A percentile compares a stretch with the other conserved stretches of the same genome.
Conservation (phyloP, 2,797 vertebrate genomes). For the Coranthus polyacanthus region DNA sequence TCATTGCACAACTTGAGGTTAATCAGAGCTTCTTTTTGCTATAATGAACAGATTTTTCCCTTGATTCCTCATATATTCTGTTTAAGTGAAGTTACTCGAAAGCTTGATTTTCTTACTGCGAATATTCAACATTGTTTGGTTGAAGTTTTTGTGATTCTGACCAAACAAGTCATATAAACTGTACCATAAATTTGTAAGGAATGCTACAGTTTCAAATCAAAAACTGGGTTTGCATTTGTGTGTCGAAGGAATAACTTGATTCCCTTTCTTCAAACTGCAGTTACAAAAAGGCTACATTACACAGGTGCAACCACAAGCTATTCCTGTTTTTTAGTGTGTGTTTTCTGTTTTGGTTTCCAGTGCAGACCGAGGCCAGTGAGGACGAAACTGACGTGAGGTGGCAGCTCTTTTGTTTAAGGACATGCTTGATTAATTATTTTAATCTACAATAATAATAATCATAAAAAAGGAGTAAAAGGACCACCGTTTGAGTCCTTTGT, state of each 20-base stretch:
- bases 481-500: constrained; percentile 18
- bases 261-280: constrained; percentile 32
- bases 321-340: not conserved
- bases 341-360: not conserved
- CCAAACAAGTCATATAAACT: constrained; percentile 1
- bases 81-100: constrained; percentile 17
- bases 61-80: constrained; percentile 10
- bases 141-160: constrained; percentile 16
- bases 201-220: constrained; percentile 27
- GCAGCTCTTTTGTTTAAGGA: not conserved
- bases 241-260: constrained; percentile 30
- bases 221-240: not conserved
- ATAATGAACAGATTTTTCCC: constrained; percentile 14
- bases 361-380: constrained; percentile 17
- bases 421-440: constrained; percentile 2
- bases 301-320: constrained; percentile 35
- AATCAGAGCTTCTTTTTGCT: constrained; percentile 3
- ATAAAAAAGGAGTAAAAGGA: constrained; percentile 5
- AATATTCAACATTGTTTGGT: constrained; percentile 29
- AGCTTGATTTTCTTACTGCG: constrained; percentile 45
- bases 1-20: constrained; percentile 48
- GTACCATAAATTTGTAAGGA: constrained; percentile 3
- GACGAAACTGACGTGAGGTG: not conserved
- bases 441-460: constrained; percentile 23
- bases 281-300: constrained; percentile 35